These are phyloP conservation scores for Brachionus rubens DNA, from an alignment of 1,140 invertebrate genomes.

Conservation along the genomic window DNA sequence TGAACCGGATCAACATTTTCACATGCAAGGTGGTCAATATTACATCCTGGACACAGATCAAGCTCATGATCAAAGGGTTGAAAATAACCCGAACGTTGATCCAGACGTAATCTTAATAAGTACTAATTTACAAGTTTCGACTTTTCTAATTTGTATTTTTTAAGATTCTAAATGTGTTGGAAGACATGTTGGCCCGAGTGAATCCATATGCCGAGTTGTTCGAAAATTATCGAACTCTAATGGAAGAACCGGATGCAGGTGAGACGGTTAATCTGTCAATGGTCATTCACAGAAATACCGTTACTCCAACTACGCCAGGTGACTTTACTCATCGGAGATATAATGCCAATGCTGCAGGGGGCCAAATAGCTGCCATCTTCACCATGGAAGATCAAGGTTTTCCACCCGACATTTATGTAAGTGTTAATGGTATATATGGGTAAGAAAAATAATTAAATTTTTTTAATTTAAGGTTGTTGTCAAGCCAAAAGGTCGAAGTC, in stretches of 20 bases:
- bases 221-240: too few relatives aligned
- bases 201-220: too few relatives aligned
- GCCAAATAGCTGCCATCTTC: slow-evolving; percentile 3
- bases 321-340: background rate
- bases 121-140: background rate
- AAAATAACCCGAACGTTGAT: background rate
- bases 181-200: too few relatives aligned
- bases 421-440: too few relatives aligned
- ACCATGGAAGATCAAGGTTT: background rate
- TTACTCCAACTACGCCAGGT: too few relatives aligned
- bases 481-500: background rate
- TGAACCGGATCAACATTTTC: background rate
- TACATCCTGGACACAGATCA: background rate
- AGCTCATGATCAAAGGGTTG: background rate
- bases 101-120: background rate
- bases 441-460: too few relatives aligned
- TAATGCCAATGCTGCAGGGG: background rate
- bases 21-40: slow-evolving; percentile 10
- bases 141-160: background rate
- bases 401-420: background rate
- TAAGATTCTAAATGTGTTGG: background rate
- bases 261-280: too few relatives aligned
- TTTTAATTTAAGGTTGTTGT: too few relatives aligned
- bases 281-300: too few relatives aligned
- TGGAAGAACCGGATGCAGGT: too few relatives aligned